Conservation (phyloP, 2,888 invertebrate species). For the Epinotia nisella region DNA sequence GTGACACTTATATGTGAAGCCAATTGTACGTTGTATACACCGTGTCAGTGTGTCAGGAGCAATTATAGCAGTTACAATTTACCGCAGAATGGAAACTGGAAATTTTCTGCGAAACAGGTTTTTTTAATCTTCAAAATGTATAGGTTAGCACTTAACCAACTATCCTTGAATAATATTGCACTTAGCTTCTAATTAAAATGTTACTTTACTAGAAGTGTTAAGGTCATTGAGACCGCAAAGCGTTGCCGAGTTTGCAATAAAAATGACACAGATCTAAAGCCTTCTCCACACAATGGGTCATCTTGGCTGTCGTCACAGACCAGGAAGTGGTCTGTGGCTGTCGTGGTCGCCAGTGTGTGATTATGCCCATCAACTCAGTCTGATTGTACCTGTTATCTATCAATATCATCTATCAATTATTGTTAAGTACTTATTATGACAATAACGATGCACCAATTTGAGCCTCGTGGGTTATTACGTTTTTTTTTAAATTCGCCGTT, state of each 20-base stretch:
- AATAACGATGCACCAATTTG: background rate
- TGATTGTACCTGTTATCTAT: background rate
- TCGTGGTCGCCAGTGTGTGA: too few species aligned
- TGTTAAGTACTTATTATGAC: background rate
- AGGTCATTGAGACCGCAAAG: background rate
- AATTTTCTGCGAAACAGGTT: background rate
- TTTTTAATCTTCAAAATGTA: too few species aligned
- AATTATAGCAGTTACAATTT: conserved; percentile 1
- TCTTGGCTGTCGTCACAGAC: too few species aligned
- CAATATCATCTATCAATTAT: background rate
- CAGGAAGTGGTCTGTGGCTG: too few species aligned
- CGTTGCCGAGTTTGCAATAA: too few species aligned
- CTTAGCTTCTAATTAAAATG: background rate
- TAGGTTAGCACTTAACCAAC: too few species aligned
- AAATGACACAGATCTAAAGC: too few species aligned
- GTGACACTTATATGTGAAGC: conserved; percentile 33
- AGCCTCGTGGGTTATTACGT: background rate
- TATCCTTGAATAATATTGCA: background rate
- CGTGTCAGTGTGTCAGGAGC: background rate
- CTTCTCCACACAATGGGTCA: too few species aligned
- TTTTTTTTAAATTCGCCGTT: too few species aligned
- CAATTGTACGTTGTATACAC: conserved; percentile 12
- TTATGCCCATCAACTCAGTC: background rate
- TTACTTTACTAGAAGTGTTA: background rate
- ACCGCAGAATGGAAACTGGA: background rate